Base-by-base conservation (phyloP, 2,797 vertebrate species). In the Synanceia verrucosa region DNA sequence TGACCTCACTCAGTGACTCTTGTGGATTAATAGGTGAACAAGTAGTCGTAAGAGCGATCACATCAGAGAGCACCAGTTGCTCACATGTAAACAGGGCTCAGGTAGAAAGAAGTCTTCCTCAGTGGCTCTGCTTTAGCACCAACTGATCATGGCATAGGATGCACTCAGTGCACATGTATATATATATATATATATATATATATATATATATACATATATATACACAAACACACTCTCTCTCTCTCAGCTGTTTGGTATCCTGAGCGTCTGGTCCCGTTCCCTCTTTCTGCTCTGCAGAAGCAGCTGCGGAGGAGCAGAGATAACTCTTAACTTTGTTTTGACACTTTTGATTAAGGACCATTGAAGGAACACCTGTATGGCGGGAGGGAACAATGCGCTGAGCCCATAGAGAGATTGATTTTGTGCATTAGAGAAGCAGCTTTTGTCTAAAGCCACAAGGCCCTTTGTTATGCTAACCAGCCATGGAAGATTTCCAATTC, bases 391-490 rank as follows among this genome's bases (percentile, higher is more conserved):
- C 94, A 95, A 95, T 94, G 91, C 86, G 41, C 68, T 70, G 88
- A 91, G 92, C 95, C 95, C 95, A 87, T 90, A 91, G 93, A 93
- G 95, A 94, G 95, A 96, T 94, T 93, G 89, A 94, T 95, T 96
- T 95, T 90, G 87, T 93, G 93, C 94, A 94, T 96, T 96, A 96
- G 94, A 96, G 94, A 95, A 95, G 95, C 95, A 95, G 93, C 94
- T 95, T 95, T 97, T 96, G 96, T 96, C 95, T 96, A 96, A 96
- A 96, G 95, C 94, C 94, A 95, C 94, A 87, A 92, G 93, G 94
- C 94, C 95, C 95, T 97, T 97, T 99, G 96, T 99, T 96, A 99
- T 98, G 97, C 95, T 96, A 98, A 99, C 96, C 92, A 95, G 94
- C 90, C 92, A 88, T 96, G 96, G 95, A 96, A 95, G 95, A 96